Base-by-base conservation (phyloP, 2,888 invertebrate species). In the Saturnia pavonia region DNA sequence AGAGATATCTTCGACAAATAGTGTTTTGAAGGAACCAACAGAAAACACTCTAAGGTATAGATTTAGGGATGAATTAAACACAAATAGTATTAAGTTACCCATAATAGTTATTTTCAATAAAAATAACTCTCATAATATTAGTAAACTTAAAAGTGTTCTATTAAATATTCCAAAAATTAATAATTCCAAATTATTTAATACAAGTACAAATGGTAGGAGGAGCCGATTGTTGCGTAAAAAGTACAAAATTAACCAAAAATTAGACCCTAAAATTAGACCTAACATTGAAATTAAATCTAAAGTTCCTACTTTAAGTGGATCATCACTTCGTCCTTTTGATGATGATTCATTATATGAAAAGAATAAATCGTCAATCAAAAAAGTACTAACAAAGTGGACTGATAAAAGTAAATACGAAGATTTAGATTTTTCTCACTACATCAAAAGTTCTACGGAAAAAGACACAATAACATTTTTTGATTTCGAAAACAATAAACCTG, bases 381-480 rank as follows among this genome's bases (percentile, higher is more conserved):
- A 92, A 84, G 88, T 95, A 6, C 76, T 94, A 1, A 95, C 94
- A 0, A 94, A 94, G 85, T 95, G 94, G 95, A 91, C 90, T 0
- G 94, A 94, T 74, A 88, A 88, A 76, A 90, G 92, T 1, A 92
- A 91, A 76, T 85, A 88, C 67, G 89, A 91, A 66, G 91, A 93
- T 74, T 83, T 94, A 74, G 86, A 94, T 73, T 90, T 92, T 74
- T 86, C 90, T 70, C 87, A 87, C 65, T 94, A 94, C 76, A 60
- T 27, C 25, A 81, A 82, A 42, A 81, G 45, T 14, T 82, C 85
- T 0, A 76, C 77, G 48, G 85, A 85, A 76, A 76, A 74, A 27
- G 77, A 81, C 75, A 75, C 78, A 69, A 72, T 80, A 12, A 73
- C 73, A 57, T 74, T 79, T 3, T 76, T 77, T 16, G 82, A 78